phyloP scores from a whole-genome alignment of 2,113 vertebrate species.

The Cettia cetti region DNA sequence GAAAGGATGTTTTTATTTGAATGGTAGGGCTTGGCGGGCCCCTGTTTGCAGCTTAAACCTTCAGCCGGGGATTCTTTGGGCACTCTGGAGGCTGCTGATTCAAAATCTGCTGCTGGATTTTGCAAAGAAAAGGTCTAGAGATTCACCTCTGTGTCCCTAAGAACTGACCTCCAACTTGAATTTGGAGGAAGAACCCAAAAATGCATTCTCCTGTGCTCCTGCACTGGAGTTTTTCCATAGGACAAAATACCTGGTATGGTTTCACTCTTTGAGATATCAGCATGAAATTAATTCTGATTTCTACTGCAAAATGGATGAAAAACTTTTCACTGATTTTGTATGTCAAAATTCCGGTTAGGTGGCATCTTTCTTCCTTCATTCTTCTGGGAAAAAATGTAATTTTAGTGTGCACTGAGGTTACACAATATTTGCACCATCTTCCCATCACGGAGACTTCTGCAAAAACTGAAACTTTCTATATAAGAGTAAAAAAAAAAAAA shows the following conservation, averaged over 20 bases:
- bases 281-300: not conserved
- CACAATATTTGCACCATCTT: not conserved
- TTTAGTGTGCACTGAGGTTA: not conserved
- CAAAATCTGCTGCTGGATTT: not conserved
- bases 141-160: not conserved
- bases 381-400: not conserved
- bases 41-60: not conserved
- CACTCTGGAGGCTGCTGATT: not conserved
- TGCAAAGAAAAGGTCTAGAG: not conserved
- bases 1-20: not conserved
- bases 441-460: not conserved
- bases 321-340: not conserved
- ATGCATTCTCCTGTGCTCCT: not conserved
- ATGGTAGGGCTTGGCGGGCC: not conserved
- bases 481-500: not conserved
- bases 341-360: not conserved
- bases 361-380: not conserved
- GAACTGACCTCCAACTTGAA: not conserved
- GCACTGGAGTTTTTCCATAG: not conserved
- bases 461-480: not conserved
- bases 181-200: not conserved
- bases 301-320: not conserved
- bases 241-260: rapidly evolving
- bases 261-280: not conserved
- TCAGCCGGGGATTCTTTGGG: not conserved